A percentile compares a stretch with the other conserved stretches of the same genome.
Evolutionary conservation across 2,113 vertebrate genomes (phyloP).

Genomic region (sheep (Ovis aries)): ARS-UI_Ramb_v3.0 NC_056067.1:45809001-45809500

Average conservation of each 20-base stretch:
- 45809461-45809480: not conserved
- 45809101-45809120: not conserved
- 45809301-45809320: not conserved
- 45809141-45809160: conserved; percentile 45
- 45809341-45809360: not conserved
- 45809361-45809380: not conserved
- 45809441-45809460: not conserved
- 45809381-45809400: not conserved
- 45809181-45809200: not conserved
- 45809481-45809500: not conserved
- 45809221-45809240: not conserved
- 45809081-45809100: not conserved
- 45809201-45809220: not conserved
- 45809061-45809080: not conserved
- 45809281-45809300: not conserved
- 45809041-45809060: not conserved
- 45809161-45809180: not conserved
- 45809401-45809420: not conserved
- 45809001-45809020: not conserved
- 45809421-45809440: not conserved
- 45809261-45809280: not conserved
- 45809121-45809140: conserved; percentile 54
- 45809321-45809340: not conserved
- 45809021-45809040: not conserved
- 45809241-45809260: conserved; percentile 39